These are phyloP conservation scores for Hoplias malabaricus DNA, from an alignment of 2,113 vertebrate species.

Conservation along the genomic window DNA sequence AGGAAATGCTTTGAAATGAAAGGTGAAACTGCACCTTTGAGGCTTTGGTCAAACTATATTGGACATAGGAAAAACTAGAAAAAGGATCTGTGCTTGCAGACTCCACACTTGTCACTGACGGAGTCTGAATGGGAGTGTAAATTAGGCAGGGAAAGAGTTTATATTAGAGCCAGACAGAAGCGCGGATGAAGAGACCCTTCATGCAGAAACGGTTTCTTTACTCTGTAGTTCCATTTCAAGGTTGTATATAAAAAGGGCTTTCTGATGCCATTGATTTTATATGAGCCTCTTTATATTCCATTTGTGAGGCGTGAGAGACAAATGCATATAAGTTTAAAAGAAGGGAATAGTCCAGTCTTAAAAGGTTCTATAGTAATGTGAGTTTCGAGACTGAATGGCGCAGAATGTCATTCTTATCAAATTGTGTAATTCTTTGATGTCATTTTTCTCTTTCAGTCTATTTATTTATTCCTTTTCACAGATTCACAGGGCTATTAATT, in stretches of 20 bases:
- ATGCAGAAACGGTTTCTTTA: neutral
- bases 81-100: neutral
- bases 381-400: neutral
- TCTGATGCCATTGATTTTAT: slow-evolving; percentile 33
- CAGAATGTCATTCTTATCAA: neutral
- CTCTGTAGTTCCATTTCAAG: neutral
- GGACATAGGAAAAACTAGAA: neutral
- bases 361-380: neutral
- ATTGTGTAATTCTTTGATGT: neutral
- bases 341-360: neutral
- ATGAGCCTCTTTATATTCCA: slow-evolving; percentile 30
- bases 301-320: slow-evolving; percentile 19
- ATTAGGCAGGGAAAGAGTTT: slow-evolving; percentile 19
- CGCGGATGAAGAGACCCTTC: neutral
- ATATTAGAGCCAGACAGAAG: slow-evolving; percentile 16
- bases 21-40: slow-evolving; percentile 28
- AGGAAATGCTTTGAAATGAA: slow-evolving; percentile 34
- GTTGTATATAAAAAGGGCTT: slow-evolving; percentile 23
- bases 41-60: slow-evolving; percentile 17
- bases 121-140: slow-evolving; percentile 13
- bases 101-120: slow-evolving; percentile 7
- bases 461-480: neutral
- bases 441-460: neutral
- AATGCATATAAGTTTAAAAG: neutral
- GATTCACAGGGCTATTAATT: neutral